Percentiles rank a stretch among this genome's conserved stretches.
Conservation (phyloP, 2,113 vertebrate species). For the Nothoprocta perdicaria region DNA sequence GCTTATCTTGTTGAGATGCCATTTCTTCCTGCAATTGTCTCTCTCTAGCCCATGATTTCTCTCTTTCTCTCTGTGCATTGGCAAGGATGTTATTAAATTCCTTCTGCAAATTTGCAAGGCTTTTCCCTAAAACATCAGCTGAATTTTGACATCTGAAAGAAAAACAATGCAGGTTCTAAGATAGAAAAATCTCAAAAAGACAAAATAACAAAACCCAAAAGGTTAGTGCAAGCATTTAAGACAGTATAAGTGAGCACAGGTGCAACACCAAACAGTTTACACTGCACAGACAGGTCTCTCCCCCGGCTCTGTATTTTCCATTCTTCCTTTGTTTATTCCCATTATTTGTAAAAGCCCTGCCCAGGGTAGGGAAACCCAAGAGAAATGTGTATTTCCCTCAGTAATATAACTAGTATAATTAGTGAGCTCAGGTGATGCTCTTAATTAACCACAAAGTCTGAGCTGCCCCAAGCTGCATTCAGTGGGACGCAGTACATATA, state of each 20-base stretch:
- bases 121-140: constrained; percentile 77
- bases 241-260: neutral
- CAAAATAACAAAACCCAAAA: neutral
- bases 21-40: constrained; percentile 77
- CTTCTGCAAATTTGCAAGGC: constrained; percentile 78
- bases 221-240: neutral
- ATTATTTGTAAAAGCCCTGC: neutral
- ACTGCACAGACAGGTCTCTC: neutral
- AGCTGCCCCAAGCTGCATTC: neutral
- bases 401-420: too few species aligned
- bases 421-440: neutral
- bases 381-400: neutral
- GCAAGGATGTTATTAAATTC: constrained; percentile 75
- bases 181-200: neutral
- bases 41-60: constrained; percentile 75
- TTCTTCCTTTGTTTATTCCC: neutral
- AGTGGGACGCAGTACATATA: neutral
- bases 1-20: constrained; percentile 74
- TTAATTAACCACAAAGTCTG: neutral
- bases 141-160: constrained; percentile 69
- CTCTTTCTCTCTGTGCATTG: constrained; percentile 73
- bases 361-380: neutral
- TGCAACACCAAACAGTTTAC: neutral
- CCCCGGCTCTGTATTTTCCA: neutral
- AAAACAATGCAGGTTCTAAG: neutral